Conservation (phyloP, 2,113 vertebrate species). For the Steatornis caripensis region DNA sequence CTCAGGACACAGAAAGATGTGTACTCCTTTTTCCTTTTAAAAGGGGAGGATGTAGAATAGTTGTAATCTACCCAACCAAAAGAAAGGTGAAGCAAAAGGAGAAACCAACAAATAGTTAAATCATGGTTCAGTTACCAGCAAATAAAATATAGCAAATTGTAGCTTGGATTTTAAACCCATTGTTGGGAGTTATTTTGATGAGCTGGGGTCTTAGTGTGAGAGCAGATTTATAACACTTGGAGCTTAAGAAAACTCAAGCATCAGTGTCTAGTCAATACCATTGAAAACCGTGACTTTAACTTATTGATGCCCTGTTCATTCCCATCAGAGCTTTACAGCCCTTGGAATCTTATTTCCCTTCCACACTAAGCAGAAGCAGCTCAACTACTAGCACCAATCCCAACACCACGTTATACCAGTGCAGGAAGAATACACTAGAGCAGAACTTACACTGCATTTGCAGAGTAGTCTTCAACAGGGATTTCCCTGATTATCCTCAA, state of each 20-base stretch:
- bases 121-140: background rate
- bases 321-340: background rate
- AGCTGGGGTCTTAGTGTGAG: background rate
- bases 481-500: background rate
- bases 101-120: background rate
- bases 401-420: background rate
- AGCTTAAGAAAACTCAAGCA: background rate
- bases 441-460: background rate
- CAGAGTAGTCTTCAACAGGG: background rate
- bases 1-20: background rate
- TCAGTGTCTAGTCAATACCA: background rate
- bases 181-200: background rate
- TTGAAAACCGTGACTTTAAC: background rate
- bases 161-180: background rate
- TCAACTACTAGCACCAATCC: background rate
- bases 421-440: background rate
- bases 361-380: background rate
- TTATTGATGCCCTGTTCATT: background rate
- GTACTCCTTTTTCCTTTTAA: background rate
- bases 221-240: background rate
- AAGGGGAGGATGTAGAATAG: background rate
- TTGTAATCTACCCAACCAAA: accelerated
- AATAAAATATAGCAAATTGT: background rate
- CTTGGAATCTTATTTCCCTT: background rate
- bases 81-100: background rate